Evolutionary conservation across 2,797 vertebrate genomes (phyloP), one percentile per base, ranked within the genome.

Genomic region (Cirrhinus molitorella): DNA sequence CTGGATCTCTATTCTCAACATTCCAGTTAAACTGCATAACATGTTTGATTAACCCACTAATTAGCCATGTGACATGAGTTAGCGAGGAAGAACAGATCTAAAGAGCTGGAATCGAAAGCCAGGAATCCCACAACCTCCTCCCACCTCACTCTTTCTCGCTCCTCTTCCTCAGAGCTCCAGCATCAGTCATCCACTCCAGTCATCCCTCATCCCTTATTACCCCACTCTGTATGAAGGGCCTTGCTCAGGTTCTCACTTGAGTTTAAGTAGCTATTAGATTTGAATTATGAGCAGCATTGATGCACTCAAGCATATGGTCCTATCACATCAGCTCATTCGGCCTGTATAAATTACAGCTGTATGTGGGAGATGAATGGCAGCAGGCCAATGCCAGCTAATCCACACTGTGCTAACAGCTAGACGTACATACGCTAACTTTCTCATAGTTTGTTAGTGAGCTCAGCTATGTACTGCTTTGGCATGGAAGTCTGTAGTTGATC

Each of bases 201-300:
- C 85, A 85, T 88, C 82, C 43, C 82, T 89, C 83, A 88, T 59
- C 72, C 49, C 79, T 80, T 87, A 72, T 88, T 89, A 87, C 80
- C 83, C 81, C 85, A 87, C 77, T 88, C 75, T 87, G 80, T 85
- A 80, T 89, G 87, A 88, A 81, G 81, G 80, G 37, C 57, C 68
- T 65, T 59, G 65, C 53, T 82, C 79, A 68, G 76, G 75, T 74
- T 68, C 63, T 76, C 84, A 68, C 81, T 81, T 85, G 77, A 77
- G 31, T 87, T 88, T 89, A 88, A 89, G 88, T 81, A 89, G 85
- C 81, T 84, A 86, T 89, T 88, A 88, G 83, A 80, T 83, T 85
- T 91, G 85, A 91, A 89, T 87, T 87, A 91, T 88, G 87, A 88
- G 88, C 81, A 87, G 82, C 51, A 80, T 66, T 80, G 80, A 88